Conservation (phyloP, 2,113 vertebrate species). For the Xyrauchen texanus region DNA sequence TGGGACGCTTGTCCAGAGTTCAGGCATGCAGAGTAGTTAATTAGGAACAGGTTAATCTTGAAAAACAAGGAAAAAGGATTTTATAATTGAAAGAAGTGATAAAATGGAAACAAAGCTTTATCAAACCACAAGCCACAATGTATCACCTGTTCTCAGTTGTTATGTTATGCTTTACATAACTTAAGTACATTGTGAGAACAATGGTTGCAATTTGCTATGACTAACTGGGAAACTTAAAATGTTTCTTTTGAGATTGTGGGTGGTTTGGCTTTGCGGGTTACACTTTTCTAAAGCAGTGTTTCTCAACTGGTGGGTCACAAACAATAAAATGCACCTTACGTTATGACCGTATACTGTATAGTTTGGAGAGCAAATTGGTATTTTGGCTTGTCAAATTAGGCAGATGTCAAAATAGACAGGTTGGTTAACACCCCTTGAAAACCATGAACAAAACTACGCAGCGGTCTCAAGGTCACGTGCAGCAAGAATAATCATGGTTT, state of each 20-base stretch:
- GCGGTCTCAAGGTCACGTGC: no score
- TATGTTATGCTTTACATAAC: not conserved
- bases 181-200: not conserved
- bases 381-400: no score
- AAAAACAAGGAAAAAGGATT: constrained; percentile 24
- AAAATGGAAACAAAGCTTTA: constrained; percentile 21
- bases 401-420: no score
- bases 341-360: no score
- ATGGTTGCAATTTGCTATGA: not conserved
- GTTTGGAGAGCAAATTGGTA: no score
- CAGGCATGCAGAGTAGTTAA: constrained; percentile 34
- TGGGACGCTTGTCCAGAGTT: constrained; percentile 59
- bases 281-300: constrained; percentile 16
- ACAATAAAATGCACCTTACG: no score
- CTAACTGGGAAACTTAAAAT: not conserved
- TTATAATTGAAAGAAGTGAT: constrained; percentile 4
- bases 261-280: constrained; percentile 46
- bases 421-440: no score
- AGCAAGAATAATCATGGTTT: no score
- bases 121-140: constrained; percentile 25
- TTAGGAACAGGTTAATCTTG: constrained; percentile 39
- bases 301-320: no score
- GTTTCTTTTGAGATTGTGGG: not conserved
- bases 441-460: no score
- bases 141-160: not conserved